phyloP scores from a whole-genome alignment of 2,888 invertebrate species.

The Liposcelis brunnea region DNA sequence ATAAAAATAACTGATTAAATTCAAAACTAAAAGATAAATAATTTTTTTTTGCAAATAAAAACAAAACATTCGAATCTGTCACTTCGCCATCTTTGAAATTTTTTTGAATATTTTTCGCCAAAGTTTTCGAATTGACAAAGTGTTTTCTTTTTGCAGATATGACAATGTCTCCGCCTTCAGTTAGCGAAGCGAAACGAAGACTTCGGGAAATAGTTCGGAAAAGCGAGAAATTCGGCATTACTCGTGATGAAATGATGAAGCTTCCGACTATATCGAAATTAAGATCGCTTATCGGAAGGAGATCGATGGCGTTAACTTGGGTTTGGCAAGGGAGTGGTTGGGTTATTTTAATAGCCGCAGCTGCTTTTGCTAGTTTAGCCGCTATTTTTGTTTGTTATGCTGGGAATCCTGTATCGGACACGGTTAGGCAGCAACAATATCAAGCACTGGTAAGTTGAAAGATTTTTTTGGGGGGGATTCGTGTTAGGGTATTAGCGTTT shows the following conservation, averaged over 20 bases:
- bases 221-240: neutral
- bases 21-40: too few relatives aligned
- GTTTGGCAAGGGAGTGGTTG: conserved; percentile 6
- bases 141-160: neutral
- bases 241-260: neutral
- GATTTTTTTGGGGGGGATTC: too few relatives aligned
- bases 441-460: conserved; percentile 6
- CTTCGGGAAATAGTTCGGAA: conserved; percentile 3
- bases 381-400: conserved; percentile 3
- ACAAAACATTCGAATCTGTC: too few relatives aligned
- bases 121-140: too few relatives aligned
- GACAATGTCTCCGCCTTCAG: neutral
- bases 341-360: conserved; percentile 2
- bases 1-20: too few relatives aligned
- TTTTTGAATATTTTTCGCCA: too few relatives aligned
- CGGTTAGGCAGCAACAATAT: conserved; percentile 4
- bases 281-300: neutral
- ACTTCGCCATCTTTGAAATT: too few relatives aligned
- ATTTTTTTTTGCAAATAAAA: too few relatives aligned
- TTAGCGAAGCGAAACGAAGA: neutral
- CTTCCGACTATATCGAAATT: neutral
- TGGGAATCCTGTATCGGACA: neutral
- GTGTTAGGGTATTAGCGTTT: too few relatives aligned
- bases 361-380: conserved; percentile 1
- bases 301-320: neutral